These are phyloP conservation scores for Tachyglossus aculeatus DNA, from an alignment of 2,797 vertebrate genomes.

Conservation along the genomic window DNA sequence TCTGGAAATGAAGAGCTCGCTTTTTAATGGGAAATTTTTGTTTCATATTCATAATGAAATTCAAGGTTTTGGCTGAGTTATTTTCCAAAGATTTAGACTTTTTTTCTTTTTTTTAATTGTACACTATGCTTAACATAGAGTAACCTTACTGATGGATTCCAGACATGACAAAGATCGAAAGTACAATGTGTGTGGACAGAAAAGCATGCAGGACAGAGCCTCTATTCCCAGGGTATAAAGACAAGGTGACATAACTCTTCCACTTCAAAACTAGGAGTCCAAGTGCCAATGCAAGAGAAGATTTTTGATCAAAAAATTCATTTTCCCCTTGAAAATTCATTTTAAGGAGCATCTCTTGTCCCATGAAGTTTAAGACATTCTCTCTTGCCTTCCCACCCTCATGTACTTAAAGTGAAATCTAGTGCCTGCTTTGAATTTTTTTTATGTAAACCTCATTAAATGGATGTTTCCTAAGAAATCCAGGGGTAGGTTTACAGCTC, in stretches of 20 bases:
- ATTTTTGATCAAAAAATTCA: too few species aligned
- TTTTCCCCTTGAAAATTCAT: too few species aligned
- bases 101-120: neutral
- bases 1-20: constrained; percentile 36
- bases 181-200: neutral
- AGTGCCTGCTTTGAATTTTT: neutral
- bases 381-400: neutral
- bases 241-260: too few species aligned
- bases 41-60: neutral
- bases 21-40: constrained; percentile 14
- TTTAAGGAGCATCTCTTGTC: too few species aligned
- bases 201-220: neutral
- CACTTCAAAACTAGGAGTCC: too few species aligned
- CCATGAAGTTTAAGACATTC: too few species aligned
- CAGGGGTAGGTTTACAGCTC: neutral
- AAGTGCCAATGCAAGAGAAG: too few species aligned
- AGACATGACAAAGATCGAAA: neutral
- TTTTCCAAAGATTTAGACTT: neutral
- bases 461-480: neutral
- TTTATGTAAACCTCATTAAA: constrained; percentile 10
- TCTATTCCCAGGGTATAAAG: neutral
- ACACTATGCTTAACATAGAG: too few species aligned
- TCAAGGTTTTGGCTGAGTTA: neutral
- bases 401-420: constrained; percentile 13
- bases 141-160: neutral